A percentile compares a stretch with the other conserved stretches of the same genome.
phyloP scores from a whole-genome alignment of 2,113 vertebrate genomes.

The Pleuronectes platessa region DNA sequence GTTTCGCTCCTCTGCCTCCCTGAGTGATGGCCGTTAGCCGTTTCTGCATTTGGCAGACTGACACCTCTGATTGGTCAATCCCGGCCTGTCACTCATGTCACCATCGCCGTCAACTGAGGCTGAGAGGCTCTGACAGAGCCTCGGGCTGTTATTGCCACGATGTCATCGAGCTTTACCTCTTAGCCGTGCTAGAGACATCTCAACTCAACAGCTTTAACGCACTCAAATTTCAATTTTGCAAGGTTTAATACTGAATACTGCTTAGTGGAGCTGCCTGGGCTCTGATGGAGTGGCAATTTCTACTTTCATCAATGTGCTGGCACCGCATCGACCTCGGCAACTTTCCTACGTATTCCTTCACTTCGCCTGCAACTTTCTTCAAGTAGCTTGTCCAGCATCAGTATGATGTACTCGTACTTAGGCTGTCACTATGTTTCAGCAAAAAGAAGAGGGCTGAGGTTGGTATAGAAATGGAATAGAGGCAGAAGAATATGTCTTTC shows the following conservation, averaged over 20 bases:
- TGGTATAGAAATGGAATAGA: neutral
- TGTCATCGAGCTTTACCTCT: constrained; percentile 57
- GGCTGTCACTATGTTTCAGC: constrained; percentile 10
- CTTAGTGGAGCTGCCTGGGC: constrained; percentile 11
- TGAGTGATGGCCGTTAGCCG: constrained; percentile 54
- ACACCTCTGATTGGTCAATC: constrained; percentile 74
- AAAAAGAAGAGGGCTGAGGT: neutral
- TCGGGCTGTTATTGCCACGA: constrained; percentile 54
- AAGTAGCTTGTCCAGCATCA: neutral
- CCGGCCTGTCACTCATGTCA: constrained; percentile 62
- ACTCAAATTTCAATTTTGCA: constrained; percentile 47
- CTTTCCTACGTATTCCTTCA: neutral
- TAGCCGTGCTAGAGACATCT: constrained; percentile 36
- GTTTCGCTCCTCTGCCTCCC: constrained; percentile 34
- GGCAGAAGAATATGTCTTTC: neutral
- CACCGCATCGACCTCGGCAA: constrained; percentile 17
- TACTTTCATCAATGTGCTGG: constrained; percentile 29
- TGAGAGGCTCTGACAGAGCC: constrained; percentile 51
- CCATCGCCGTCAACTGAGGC: constrained; percentile 27
- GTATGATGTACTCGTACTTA: neutral
- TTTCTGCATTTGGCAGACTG: constrained; percentile 51
- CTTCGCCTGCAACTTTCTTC: constrained; percentile 13
- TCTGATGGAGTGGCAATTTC: constrained; percentile 38
- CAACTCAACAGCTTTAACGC: constrained; percentile 40
- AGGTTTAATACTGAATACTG: constrained; percentile 8